phyloP scores from a whole-genome alignment of 2,797 vertebrate genomes.

The Leptoclinus maculatus region DNA sequence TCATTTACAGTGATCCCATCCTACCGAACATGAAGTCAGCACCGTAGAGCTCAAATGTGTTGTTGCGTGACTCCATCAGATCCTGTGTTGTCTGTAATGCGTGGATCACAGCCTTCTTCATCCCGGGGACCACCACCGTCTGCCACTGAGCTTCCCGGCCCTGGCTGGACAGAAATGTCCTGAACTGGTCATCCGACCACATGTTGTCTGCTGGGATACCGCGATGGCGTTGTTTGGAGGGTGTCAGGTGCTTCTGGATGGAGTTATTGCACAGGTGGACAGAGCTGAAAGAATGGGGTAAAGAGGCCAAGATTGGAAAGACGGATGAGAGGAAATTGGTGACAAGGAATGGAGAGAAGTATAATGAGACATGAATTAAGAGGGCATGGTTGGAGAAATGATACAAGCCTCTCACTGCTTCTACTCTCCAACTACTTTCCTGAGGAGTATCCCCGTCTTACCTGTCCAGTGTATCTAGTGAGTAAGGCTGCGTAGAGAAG shows the following conservation, averaged over 20 bases:
- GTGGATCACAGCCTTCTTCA: slow-evolving; percentile 88
- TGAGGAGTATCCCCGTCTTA: slow-evolving; percentile 70
- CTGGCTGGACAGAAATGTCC: slow-evolving; percentile 80
- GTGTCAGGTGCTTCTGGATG: slow-evolving; percentile 87
- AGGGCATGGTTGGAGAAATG: neutral
- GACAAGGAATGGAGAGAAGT: neutral
- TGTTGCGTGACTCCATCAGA: slow-evolving; percentile 86
- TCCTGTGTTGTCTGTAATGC: slow-evolving; percentile 87
- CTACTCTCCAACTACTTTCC: neutral
- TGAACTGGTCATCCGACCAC: slow-evolving; percentile 90
- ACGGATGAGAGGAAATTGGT: neutral
- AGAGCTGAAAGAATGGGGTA: slow-evolving; percentile 75
- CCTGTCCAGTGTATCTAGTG: slow-evolving; percentile 86
- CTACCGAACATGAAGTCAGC: slow-evolving; percentile 91
- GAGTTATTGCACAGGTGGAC: slow-evolving; percentile 95
- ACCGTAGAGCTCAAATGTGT: slow-evolving; percentile 92
- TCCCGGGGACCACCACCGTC: slow-evolving; percentile 85
- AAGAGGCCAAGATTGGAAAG: neutral
- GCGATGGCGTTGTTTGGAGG: slow-evolving; percentile 75
- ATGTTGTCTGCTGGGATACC: slow-evolving; percentile 87
- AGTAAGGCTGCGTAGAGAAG: slow-evolving; percentile 91
- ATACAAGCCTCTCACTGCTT: neutral
- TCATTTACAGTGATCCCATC: neutral
- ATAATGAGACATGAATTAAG: neutral
- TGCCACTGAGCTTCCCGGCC: slow-evolving; percentile 84